Evolutionary conservation across 2,888 invertebrate genomes (phyloP), one percentile per base, ranked within the genome.

Genomic region (Liposcelis brunnea): DNA sequence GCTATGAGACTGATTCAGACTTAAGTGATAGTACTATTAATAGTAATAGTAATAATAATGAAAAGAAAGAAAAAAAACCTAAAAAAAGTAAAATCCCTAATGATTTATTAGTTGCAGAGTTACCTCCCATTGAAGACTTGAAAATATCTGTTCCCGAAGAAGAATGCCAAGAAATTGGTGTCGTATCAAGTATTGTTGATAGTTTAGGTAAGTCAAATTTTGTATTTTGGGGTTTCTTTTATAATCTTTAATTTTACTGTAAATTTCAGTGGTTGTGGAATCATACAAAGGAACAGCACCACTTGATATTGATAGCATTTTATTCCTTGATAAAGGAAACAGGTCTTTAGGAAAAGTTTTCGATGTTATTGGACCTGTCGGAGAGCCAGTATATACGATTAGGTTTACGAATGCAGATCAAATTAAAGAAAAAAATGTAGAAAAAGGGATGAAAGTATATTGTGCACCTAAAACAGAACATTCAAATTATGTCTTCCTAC

Each of bases 361-460:
- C 62, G 95, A 95, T 67, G 87, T 93, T 0, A 79, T 94, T 59
- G 94, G 95, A 11, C 83, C 78, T 43, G 84, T 94, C 0, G 68
- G 71, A 0, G 75, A 80, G 54, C 94, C 95, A 0, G 71, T 82
- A 52, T 95, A 95, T 62, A 81, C 84, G 52, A 74, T 95, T n/a
- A 71, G 93, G 2, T 94, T 94, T 63, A 93, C 91, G 65, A 77
- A 74, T 0, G 60, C 62, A 10, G 73, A 80, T 44, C 85, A 94
- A 58, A 83, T 87, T 44, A 60, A 69, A 40, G 71, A 74, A 37
- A 73, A 73, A 49, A 75, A 75, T 42, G 71, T 86, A 2, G 59
- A 66, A 52, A 61, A 74, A 42, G 87, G 83, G 42, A 71, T 74
- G 60, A 69, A 71, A 7, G 85, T 94, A 3, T 94, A 73, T 65